phyloP scores from a whole-genome alignment of 2,797 vertebrate genomes.

The Smutsia gigantea region DNA sequence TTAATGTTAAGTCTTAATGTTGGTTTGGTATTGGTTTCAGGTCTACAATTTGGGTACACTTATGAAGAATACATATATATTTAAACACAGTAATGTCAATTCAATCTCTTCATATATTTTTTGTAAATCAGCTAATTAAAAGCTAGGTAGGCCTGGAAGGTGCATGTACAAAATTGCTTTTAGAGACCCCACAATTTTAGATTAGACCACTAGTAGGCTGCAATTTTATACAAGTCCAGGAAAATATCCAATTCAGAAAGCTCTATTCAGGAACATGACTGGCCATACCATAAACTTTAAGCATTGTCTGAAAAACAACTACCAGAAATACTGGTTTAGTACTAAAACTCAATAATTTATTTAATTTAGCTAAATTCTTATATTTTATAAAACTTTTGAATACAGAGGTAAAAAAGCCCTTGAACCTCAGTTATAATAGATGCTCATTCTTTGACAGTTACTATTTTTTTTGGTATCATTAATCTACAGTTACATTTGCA shows the following conservation, averaged over 20 bases:
- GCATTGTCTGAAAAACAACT: not conserved
- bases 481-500: too few relatives aligned
- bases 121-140: not conserved
- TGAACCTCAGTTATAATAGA: not conserved
- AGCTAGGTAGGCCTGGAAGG: not conserved
- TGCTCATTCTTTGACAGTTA: not conserved
- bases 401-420: not conserved
- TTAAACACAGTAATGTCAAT: not conserved
- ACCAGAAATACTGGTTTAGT: not conserved
- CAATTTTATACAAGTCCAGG: not conserved
- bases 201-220: not conserved
- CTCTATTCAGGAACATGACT: not conserved
- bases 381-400: not conserved
- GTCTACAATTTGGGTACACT: not conserved
- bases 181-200: not conserved
- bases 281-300: conserved; percentile 16
- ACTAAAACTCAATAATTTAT: not conserved
- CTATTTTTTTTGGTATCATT: too few relatives aligned
- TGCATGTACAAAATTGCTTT: conserved; percentile 14
- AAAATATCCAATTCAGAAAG: conserved; percentile 22
- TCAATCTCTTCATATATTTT: not conserved
- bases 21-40: not conserved
- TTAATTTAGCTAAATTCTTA: not conserved
- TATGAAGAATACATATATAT: not conserved
- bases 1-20: not conserved